Evolutionary conservation across 2,888 invertebrate genomes (phyloP).

Genomic region (Electrophaes corylata): DNA sequence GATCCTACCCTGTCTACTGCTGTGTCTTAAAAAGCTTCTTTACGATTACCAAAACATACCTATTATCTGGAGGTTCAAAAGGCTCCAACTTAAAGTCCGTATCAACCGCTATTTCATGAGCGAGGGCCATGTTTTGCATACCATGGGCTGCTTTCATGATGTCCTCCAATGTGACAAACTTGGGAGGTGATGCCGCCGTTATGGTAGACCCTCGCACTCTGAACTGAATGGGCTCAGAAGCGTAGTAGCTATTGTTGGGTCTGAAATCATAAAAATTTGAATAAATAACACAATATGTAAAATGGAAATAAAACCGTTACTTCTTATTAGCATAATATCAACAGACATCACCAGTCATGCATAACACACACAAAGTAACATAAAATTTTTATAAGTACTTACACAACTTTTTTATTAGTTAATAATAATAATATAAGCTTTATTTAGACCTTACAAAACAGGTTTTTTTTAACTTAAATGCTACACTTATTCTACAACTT

Average conservation of each 20-base stretch:
- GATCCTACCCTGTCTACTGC: no score
- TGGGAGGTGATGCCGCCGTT: conserved; percentile 91
- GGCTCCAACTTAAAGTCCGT: conserved; percentile 94
- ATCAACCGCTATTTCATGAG: conserved; percentile 98
- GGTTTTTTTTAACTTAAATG: no score
- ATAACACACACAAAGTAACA: neutral
- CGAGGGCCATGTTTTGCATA: conserved; percentile 96
- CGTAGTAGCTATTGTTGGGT: conserved; percentile 60
- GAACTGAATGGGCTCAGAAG: conserved; percentile 78
- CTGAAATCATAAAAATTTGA: conserved; percentile 14
- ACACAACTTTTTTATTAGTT: no score
- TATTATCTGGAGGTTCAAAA: conserved; percentile 90
- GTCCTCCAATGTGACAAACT: conserved; percentile 93
- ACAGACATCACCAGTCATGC: neutral
- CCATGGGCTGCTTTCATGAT: conserved; percentile 95
- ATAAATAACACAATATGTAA: neutral
- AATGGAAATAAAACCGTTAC: neutral
- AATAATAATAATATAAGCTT: no score
- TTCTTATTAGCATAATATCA: no score
- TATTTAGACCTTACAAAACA: no score
- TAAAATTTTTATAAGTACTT: neutral
- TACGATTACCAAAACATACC: conserved; percentile 65
- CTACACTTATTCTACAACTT: no score
- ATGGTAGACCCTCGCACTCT: conserved; percentile 84
- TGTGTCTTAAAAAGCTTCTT: no score